Evolutionary conservation across 2,888 invertebrate genomes (phyloP).

Genomic region (Cheilosia pagana): DNA sequence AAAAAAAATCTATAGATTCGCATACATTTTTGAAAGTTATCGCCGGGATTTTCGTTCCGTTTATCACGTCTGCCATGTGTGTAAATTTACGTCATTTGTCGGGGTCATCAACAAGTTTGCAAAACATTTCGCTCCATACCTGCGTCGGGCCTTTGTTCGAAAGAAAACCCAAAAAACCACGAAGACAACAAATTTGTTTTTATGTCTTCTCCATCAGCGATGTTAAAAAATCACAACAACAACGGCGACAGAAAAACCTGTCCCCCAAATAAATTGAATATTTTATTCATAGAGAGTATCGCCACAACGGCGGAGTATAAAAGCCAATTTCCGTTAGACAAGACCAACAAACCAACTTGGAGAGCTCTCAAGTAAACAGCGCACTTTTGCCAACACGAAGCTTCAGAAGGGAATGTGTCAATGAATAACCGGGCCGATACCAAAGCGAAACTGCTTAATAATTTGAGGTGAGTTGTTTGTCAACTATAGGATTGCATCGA

Average conservation of each 20-base stretch:
- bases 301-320: conserved; percentile 44
- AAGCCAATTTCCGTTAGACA: conserved; percentile 33
- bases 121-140: background rate
- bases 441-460: conserved; percentile 82
- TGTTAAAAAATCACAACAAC: background rate
- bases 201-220: background rate
- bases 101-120: conserved; percentile 15
- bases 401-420: conserved; percentile 79
- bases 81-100: conserved; percentile 17
- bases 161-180: conserved; percentile 6
- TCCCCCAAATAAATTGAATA: conserved; percentile 26
- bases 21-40: background rate
- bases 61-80: conserved; percentile 20
- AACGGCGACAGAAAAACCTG: conserved; percentile 50
- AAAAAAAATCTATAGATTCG: no score
- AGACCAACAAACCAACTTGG: conserved; percentile 45
- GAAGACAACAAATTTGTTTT: conserved; percentile 22
- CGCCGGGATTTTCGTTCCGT: background rate
- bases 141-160: background rate
- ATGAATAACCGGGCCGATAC: conserved; percentile 82
- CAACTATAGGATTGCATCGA: background rate
- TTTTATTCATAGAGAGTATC: conserved; percentile 38
- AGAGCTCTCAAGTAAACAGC: conserved; percentile 29
- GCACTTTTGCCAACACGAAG: conserved; percentile 46
- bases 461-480: conserved; percentile 80